Base-by-base conservation (phyloP, 2,797 vertebrate genomes). In the Hippoglossus hippoglossus region DNA sequence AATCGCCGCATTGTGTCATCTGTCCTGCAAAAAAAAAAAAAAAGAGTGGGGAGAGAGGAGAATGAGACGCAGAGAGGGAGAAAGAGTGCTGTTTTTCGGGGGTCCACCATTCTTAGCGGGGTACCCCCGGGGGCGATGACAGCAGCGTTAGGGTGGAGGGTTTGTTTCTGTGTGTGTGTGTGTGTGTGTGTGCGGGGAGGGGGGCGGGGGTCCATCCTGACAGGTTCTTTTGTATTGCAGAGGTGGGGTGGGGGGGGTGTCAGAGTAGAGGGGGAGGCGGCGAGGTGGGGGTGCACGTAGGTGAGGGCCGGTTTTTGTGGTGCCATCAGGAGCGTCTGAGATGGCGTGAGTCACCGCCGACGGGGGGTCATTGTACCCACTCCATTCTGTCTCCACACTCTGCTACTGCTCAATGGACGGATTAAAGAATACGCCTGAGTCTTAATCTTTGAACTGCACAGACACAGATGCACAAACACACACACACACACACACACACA, bases 381-480 rank as follows among this genome's bases (percentile, higher is more conserved):
- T 91, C 87, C 86, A 92, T 92, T 91, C 88, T 88, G 87, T 75
- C 91, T 90, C 84, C 87, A 89, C 90, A 89, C 90, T 89, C 90
- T 75, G 82, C 87, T 83, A 79, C 80, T 44, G 81, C 86, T 93
- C 90, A 93, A 93, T 92, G 90, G 85, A 62, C 12, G 90, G 93
- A 95, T 94, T 93, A 94, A 79, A 92, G 80, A 91, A 90, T 79
- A 87, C 79, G 86, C 90, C 87, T 59, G 75, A 91, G 90, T 90
- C 89, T 91, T 94, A 92, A 94, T 94, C 92, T 94, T 88, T 93
- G 87, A 93, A 93, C 92, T 79, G 82, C 79, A 5, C 71, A 78
- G 56, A 84, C 87, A 81, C 71, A 77, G 56, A 84, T 85, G 80
- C 84, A 76, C 85, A 83, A 67, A 87, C 78, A 76, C 63, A 54